Evolutionary conservation across 2,888 invertebrate species (phyloP).

Genomic region (Diadegma fenestrale): DNA sequence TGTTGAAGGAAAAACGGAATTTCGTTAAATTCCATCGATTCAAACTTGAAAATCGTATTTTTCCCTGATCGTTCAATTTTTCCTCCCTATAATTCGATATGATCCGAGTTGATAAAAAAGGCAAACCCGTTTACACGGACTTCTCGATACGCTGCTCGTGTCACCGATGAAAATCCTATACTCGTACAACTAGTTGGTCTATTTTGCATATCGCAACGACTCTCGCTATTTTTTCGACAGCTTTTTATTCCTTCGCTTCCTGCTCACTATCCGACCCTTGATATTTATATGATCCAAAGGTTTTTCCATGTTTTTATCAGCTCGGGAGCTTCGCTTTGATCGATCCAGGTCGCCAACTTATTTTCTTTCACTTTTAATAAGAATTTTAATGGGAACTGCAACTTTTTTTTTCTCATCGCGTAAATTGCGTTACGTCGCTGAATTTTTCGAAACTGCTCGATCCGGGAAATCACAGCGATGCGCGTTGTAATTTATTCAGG

Average conservation of each 20-base stretch:
- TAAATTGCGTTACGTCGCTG: background rate
- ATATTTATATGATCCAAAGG: background rate
- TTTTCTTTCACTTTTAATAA: background rate
- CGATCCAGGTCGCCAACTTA: background rate
- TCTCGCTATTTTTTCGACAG: background rate
- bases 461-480: background rate
- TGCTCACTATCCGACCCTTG: background rate
- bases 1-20: no score
- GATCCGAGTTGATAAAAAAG: background rate
- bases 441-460: conserved; percentile 14
- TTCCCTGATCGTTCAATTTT: background rate
- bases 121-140: conserved; percentile 10
- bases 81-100: background rate
- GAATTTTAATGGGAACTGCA: background rate
- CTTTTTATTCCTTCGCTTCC: background rate
- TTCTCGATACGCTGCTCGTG: background rate
- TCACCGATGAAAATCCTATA: background rate
- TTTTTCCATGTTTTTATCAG: background rate
- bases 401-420: background rate
- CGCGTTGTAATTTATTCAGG: conserved; percentile 33
- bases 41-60: no score
- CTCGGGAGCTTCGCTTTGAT: background rate
- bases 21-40: no score
- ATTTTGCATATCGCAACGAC: background rate
- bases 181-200: background rate